Evolutionary conservation across 2,113 vertebrate genomes (phyloP).

Genomic region (Aix galericulata): DNA sequence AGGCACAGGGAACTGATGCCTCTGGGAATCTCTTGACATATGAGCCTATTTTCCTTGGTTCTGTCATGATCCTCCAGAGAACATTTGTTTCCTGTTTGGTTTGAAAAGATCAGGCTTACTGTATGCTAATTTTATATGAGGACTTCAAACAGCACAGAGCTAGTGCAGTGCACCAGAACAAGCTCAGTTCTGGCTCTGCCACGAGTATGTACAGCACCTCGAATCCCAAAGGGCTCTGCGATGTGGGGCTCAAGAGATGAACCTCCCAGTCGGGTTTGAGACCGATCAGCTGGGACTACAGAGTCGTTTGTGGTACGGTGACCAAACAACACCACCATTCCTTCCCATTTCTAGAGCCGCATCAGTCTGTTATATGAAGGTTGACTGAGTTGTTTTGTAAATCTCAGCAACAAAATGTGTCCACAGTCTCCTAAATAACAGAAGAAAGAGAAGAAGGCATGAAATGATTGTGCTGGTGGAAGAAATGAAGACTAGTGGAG

Average conservation of each 20-base stretch:
- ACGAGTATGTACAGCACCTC: background rate
- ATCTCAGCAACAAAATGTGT: slow-evolving; percentile 29
- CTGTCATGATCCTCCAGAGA: background rate
- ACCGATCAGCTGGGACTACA: background rate
- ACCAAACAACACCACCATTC: background rate
- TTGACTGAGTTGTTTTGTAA: slow-evolving; percentile 51
- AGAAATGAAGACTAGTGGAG: slow-evolving; percentile 35
- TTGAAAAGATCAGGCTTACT: background rate
- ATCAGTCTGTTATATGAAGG: background rate
- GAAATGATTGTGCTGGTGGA: slow-evolving; percentile 30
- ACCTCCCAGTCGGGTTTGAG: background rate
- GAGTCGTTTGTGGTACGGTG: background rate
- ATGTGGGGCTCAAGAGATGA: background rate
- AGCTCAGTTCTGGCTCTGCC: background rate
- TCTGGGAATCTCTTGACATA: slow-evolving; percentile 7
- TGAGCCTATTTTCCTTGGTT: background rate
- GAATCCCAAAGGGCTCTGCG: background rate
- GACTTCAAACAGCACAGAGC: background rate
- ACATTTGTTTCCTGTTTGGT: background rate
- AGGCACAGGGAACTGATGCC: background rate
- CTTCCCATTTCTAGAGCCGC: background rate
- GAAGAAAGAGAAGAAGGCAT: slow-evolving; percentile 29
- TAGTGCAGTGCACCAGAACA: background rate
- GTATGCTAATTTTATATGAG: background rate
- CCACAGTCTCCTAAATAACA: slow-evolving; percentile 40